Base-by-base conservation (phyloP, 1,140 invertebrate genomes). In the Epicauta chinensis region DNA sequence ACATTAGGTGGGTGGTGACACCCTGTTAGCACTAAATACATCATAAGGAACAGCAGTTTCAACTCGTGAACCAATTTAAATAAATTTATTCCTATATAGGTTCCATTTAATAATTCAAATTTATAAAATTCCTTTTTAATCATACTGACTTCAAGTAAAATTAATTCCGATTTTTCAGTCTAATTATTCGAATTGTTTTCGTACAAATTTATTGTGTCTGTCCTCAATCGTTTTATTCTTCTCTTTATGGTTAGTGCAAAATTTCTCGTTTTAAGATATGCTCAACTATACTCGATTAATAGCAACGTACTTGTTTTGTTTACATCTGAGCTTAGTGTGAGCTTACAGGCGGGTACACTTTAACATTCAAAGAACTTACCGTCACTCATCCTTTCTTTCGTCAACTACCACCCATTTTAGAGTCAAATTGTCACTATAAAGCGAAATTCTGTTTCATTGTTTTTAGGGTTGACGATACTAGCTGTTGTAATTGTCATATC, bases 371-470 rank as follows among this genome's bases (percentile, higher is more conserved):
- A 36, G 23, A 37, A 38, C 31, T 14, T 29, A 34, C 43, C 15
- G 31, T 34, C 36, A 29, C 16, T 17, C 17, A 23, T 35, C 37
- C 17, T 49, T 35, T 39, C 37, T 38, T 30, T 47, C 30, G 16
- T 49, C 46, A 40, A 49, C 46, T 12, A 11, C 12, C 32, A n/a
- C 32, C 10, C 46, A 36, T 35, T 49, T 38, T 23, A 16, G 12
- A 29, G 46, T 49, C 46, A 49, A 12, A 49, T 49, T 49, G 46
- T 49, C 46, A 49, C 37, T 39, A 38, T 49, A 49, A 49, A 49
- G 46, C 46, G 46, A 49, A 49, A 49, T 49, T 49, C 36, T 39
- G 46, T 49, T 49, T 49, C 46, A 49, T 49, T 49, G 46, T 49
- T 36, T 49, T 30, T 40, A 49, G 11, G 39, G 30, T 31, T 49